Conservation (phyloP, 2,888 invertebrate species). For the Helobdella robusta region DNA sequence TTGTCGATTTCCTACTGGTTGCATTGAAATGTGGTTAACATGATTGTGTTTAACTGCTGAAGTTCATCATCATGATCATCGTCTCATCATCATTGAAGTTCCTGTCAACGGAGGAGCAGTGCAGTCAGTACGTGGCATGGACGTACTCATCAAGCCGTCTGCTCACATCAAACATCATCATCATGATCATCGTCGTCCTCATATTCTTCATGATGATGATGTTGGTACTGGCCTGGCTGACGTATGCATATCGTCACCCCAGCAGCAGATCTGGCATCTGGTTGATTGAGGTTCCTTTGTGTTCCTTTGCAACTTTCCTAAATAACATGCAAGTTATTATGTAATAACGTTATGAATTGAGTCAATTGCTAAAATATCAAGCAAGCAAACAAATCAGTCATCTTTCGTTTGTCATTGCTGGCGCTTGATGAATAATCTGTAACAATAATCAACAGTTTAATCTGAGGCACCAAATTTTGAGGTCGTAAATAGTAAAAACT, state of each 20-base stretch:
- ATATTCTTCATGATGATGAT: conserved; percentile 50
- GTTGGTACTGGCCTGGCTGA: conserved; percentile 63
- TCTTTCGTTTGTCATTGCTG: too few relatives aligned
- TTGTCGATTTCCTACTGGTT: too few relatives aligned
- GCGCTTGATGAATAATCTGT: too few relatives aligned
- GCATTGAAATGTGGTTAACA: too few relatives aligned
- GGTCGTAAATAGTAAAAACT: too few relatives aligned
- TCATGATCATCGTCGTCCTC: conserved; percentile 20
- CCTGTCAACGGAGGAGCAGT: conserved; percentile 2
- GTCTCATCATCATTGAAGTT: background rate
- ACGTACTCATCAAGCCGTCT: background rate
- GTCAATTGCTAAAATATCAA: background rate
- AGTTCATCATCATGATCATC: too few relatives aligned
- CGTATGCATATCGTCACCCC: conserved; percentile 91
- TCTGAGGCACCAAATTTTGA: too few relatives aligned
- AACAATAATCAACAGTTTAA: too few relatives aligned
- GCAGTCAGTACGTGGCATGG: conserved; percentile 4
- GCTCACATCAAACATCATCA: background rate
- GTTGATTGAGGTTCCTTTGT: conserved; percentile 61
- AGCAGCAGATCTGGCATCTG: conserved; percentile 89
- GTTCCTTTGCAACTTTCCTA: background rate
- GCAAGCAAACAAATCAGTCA: too few relatives aligned
- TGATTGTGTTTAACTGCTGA: too few relatives aligned
- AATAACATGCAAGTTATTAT: background rate
- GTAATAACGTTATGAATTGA: background rate